Evolutionary conservation across 2,888 invertebrate species (phyloP), one percentile per base, ranked within the genome.

Genomic region (Sericinus montela): DNA sequence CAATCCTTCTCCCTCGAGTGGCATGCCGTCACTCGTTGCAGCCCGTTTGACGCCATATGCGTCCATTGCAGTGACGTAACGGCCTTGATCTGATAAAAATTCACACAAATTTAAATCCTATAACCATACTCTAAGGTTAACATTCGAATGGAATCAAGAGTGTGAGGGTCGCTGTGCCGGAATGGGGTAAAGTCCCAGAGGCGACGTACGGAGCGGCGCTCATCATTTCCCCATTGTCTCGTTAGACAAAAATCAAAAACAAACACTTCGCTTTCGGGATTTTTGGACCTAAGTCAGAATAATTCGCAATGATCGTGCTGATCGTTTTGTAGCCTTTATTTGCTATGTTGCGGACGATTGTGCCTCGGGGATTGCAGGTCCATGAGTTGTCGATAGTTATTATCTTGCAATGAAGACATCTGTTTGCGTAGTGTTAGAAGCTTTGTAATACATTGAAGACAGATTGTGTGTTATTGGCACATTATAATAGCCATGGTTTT

Each of bases 171-270:
- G 75, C 63, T 60, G 70, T 67, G 66, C 60, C 60, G 67, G 74
- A 66, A 69, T 76, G 73, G 87, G 85, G 87, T 80, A 79, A 81
- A 79, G 69, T 87, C 87, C 87, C 87, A 84, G 63, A 82, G 85
- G 88, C 76, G 72, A 76, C 75, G 80, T 80, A 72, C 74, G 67
- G 77, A 76, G 70, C 81, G 72, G 77, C 75, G 82, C 85, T 88
- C 88, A 87, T 87, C 88, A 86, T 87, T 86, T 86, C 87, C 88
- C 88, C 83, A 88, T 88, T 88, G 88, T 87, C 86, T 87, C 86
- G 87, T 87, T 88, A 87, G 81, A 87, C 87, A 86, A 87, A 88
- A 88, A 88, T 87, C 86, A 87, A 87, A 87, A 85, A 86, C 85
- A 88, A 87, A 87, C 87, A 86, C 78, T n/a, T 79, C 77, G 59